Evolutionary conservation across 2,888 invertebrate genomes (phyloP), one percentile per base, ranked within the genome.

Genomic region (Cataglyphis cursor): DNA sequence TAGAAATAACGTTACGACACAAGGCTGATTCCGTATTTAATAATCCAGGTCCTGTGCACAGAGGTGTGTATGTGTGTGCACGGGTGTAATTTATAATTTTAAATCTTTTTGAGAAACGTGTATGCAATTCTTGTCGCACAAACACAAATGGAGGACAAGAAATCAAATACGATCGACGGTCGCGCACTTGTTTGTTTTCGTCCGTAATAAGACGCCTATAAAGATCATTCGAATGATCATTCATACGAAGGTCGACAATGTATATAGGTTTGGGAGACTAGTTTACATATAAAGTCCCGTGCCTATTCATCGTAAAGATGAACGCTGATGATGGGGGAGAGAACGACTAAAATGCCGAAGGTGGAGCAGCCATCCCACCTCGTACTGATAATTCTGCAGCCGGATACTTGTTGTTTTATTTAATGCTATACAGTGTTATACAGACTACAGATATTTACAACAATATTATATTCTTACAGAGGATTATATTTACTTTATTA

Each of bases 391-490:
- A 91, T 92, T 94, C 93, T 92, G 93, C 93, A 93, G 92, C 93
- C 93, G 93, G 92, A 93, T 93, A 94, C 94, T 94, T 94, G 95
- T 95, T 95, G 94, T 94, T 95, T 95, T 93, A 94, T 94, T 95
- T 95, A 92, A 95, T 95, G 95, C 95, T 95, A 95, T 95, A 95
- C 94, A 94, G 95, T 95, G 95, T 95, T 95, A 95, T 94, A 94
- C 95, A 95, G 94, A 95, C 95, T 95, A 95, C 95, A 95, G 95
- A 95, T 95, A 94, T 95, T 95, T 95, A 95, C 95, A 94, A 94
- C 94, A 94, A 94, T 95, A 94, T 94, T 95, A 95, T 95, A 95
- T 95, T 95, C 95, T 94, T 95, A 94, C 94, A 95, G 95, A 95
- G 95, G 93, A 94, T 95, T 95, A 94, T 95, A 95, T 95, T 95